A percentile compares a stretch with the other conserved stretches of the same genome.
These are phyloP conservation scores for Salarias fasciatus DNA, from an alignment of 2,797 vertebrate species.

Conservation along the genomic window DNA sequence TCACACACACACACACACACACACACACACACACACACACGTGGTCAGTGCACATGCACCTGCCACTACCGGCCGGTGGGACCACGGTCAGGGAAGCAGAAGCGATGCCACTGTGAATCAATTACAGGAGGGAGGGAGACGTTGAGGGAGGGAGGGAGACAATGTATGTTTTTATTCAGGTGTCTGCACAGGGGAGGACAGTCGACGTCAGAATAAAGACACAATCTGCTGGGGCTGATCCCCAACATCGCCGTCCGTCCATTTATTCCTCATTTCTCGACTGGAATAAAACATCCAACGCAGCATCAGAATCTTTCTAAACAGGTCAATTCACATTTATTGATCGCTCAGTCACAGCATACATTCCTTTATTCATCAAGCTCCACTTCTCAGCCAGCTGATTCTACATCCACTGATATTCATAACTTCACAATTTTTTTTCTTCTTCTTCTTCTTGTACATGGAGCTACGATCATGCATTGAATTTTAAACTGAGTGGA, in stretches of 20 bases:
- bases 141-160: conserved; percentile 3
- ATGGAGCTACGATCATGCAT: too few species aligned
- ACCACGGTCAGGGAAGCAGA: conserved; percentile 33
- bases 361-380: conserved; percentile 16
- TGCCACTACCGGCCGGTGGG: conserved; percentile 40
- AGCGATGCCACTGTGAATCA: conserved; percentile 38
- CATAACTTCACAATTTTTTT: too few species aligned
- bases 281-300: conserved; percentile 11
- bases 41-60: conserved; percentile 38
- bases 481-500: too few species aligned
- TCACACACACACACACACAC: conserved; percentile 23
- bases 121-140: conserved; percentile 22
- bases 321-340: conserved; percentile 66
- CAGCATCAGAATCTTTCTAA: conserved; percentile 41
- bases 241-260: not conserved
- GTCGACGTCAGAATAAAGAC: too few species aligned
- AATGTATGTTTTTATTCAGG: not conserved
- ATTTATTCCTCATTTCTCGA: conserved; percentile 10
- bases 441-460: too few species aligned
- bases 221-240: too few species aligned
- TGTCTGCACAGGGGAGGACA: conserved; percentile 6
- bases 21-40: too few species aligned
- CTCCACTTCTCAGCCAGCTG: not conserved
- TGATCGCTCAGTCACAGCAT: conserved; percentile 26
- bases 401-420: not conserved